Evolutionary conservation across 2,113 vertebrate species (phyloP).

Genomic region (Peromyscus polionotus): DNA sequence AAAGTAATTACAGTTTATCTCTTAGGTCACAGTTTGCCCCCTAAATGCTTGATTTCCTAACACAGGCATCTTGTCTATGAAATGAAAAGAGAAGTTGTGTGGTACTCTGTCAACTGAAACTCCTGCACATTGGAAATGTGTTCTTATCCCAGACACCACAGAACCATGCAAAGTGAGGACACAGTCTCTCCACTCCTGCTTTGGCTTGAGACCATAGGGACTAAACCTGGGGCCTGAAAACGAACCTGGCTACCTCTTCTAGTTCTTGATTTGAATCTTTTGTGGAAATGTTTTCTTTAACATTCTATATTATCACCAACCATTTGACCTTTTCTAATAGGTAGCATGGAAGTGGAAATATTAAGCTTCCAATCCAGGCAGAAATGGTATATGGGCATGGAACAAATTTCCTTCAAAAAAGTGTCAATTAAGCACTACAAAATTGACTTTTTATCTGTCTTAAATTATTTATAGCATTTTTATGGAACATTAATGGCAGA

Average conservation of each 20-base stretch:
- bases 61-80: not conserved
- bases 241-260: not conserved
- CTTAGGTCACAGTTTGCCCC: not conserved
- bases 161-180: not conserved
- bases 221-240: not conserved
- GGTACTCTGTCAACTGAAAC: not conserved
- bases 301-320: not conserved
- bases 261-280: not conserved
- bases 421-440: not conserved
- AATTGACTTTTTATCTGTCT: not conserved
- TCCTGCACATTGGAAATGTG: not conserved
- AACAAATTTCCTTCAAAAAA: conserved; percentile 15
- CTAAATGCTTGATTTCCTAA: not conserved
- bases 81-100: not conserved
- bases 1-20: not conserved
- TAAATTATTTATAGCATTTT: not conserved
- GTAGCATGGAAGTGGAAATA: not conserved
- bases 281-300: conserved; percentile 16
- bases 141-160: not conserved
- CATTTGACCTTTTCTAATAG: conserved; percentile 5
- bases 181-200: not conserved
- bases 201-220: not conserved
- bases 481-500: not conserved
- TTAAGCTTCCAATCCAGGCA: not conserved
- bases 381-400: conserved; percentile 29